These are phyloP conservation scores for Casuarius casuarius DNA, from an alignment of 2,113 vertebrate species.

Conservation along the genomic window DNA sequence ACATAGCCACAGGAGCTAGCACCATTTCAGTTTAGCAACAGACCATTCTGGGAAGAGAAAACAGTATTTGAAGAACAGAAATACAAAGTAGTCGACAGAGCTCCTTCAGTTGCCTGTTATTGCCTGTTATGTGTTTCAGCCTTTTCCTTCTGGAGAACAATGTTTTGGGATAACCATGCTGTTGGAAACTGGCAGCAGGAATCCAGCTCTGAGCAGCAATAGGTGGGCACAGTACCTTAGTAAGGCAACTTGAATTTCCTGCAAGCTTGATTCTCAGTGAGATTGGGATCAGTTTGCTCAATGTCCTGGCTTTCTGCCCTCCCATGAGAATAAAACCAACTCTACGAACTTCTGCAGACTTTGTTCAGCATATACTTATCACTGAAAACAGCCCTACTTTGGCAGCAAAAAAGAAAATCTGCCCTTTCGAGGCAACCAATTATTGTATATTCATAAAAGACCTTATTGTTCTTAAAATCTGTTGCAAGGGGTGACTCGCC, in stretches of 20 bases:
- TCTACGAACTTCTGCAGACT: neutral
- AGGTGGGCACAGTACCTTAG: neutral
- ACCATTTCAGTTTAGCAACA: neutral
- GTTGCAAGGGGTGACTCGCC: neutral
- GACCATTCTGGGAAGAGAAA: neutral
- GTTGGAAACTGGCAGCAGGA: constrained; percentile 2
- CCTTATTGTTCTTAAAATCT: constrained; percentile 50
- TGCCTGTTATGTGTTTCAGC: neutral
- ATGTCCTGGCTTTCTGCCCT: constrained; percentile 43
- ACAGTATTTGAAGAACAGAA: constrained; percentile 5
- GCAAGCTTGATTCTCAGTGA: neutral
- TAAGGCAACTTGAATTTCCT: constrained; percentile 40
- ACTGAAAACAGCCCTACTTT: constrained; percentile 33
- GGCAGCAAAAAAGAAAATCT: constrained; percentile 50
- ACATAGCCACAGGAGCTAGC: neutral
- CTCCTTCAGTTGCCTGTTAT: neutral
- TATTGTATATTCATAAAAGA: constrained; percentile 35
- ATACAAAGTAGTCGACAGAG: constrained; percentile 4
- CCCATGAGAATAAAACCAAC: neutral
- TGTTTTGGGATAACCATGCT: neutral
- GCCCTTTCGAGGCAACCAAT: constrained; percentile 38
- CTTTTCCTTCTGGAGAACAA: neutral
- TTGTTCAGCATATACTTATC: constrained; percentile 54
- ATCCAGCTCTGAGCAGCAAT: neutral
- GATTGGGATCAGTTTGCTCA: constrained; percentile 44